Percentiles rank a stretch among this genome's conserved stretches.
Evolutionary conservation across 2,797 vertebrate species (phyloP).

Genomic region (Phoeniculus purpureus): DNA sequence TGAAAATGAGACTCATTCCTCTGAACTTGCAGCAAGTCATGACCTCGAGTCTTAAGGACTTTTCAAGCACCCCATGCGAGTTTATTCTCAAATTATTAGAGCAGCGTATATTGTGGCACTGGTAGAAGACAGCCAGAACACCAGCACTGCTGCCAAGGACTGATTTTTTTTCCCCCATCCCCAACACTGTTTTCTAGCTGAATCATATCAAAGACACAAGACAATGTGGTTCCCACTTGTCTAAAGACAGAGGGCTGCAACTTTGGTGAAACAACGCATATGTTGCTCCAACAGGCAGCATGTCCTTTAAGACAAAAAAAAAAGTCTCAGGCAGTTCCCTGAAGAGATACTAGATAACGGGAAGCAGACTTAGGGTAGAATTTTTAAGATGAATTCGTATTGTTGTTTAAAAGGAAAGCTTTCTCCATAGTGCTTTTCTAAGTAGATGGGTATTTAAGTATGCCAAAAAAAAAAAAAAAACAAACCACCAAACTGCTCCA

Average conservation of each 20-base stretch:
- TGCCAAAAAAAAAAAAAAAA: too few species aligned
- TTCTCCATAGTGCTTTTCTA: slow-evolving; percentile 50
- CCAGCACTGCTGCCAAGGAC: slow-evolving; percentile 41
- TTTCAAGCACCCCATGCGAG: slow-evolving; percentile 32
- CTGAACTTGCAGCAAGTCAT: slow-evolving; percentile 60
- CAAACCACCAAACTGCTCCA: slow-evolving; percentile 18
- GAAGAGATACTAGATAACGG: slow-evolving; percentile 17
- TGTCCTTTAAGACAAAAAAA: not conserved
- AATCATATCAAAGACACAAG: slow-evolving; percentile 57
- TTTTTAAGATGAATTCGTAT: slow-evolving; percentile 31
- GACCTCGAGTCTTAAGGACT: slow-evolving; percentile 67
- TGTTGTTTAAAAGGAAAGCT: slow-evolving; percentile 46
- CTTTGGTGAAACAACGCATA: slow-evolving; percentile 53
- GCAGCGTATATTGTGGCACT: slow-evolving; percentile 13
- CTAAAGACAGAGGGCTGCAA: slow-evolving; percentile 45
- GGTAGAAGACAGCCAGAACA: not conserved
- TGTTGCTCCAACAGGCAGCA: slow-evolving; percentile 41
- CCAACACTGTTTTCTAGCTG: slow-evolving; percentile 54
- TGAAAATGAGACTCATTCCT: slow-evolving; percentile 42
- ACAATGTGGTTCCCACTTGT: slow-evolving; percentile 59
- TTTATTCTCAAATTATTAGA: slow-evolving; percentile 56
- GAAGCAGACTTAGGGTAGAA: slow-evolving; percentile 48
- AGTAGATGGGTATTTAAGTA: not conserved
- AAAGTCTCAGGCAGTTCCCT: slow-evolving; percentile 26
- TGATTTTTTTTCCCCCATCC: not conserved